These are phyloP conservation scores for Erithacus rubecula DNA, from an alignment of 2,797 vertebrate species.

Conservation along the genomic window DNA sequence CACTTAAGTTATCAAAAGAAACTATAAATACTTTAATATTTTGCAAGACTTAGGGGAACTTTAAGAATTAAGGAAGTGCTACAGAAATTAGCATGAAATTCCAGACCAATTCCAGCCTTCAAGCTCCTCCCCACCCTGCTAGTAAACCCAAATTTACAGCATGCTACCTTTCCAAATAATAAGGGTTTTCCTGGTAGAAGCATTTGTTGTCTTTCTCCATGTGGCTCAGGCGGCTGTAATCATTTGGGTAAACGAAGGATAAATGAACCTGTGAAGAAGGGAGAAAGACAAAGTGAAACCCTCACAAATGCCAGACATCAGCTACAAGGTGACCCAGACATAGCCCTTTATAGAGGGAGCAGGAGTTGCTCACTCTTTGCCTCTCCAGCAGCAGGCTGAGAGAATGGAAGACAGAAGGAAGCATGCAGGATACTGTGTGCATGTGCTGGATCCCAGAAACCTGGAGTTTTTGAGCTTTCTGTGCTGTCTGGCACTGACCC, in stretches of 20 bases:
- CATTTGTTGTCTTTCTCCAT: slow-evolving; percentile 93
- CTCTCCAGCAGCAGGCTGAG: neutral
- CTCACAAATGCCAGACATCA: neutral
- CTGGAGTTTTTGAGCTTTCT: too few species aligned
- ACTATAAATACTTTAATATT: neutral
- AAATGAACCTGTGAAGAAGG: slow-evolving; percentile 82
- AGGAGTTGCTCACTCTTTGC: neutral
- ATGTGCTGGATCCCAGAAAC: too few species aligned
- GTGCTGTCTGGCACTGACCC: too few species aligned
- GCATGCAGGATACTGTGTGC: neutral
- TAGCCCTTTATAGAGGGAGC: neutral
- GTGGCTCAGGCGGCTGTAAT: slow-evolving; percentile 92
- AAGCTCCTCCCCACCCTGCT: neutral
- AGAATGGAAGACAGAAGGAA: neutral
- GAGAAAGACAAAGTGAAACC: neutral
- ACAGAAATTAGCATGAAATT: neutral
- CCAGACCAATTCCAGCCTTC: neutral
- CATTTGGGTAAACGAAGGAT: slow-evolving; percentile 92
- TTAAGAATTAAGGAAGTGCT: neutral
- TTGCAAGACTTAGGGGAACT: neutral
- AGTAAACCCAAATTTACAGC: neutral
- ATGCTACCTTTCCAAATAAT: slow-evolving; percentile 73
- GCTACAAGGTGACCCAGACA: neutral
- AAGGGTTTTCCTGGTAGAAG: slow-evolving; percentile 83
- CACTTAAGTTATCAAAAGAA: neutral